Percentiles rank a stretch among this genome's conserved stretches.
phyloP scores from a whole-genome alignment of 2,888 invertebrate genomes.

The Andrena trimmerana region DNA sequence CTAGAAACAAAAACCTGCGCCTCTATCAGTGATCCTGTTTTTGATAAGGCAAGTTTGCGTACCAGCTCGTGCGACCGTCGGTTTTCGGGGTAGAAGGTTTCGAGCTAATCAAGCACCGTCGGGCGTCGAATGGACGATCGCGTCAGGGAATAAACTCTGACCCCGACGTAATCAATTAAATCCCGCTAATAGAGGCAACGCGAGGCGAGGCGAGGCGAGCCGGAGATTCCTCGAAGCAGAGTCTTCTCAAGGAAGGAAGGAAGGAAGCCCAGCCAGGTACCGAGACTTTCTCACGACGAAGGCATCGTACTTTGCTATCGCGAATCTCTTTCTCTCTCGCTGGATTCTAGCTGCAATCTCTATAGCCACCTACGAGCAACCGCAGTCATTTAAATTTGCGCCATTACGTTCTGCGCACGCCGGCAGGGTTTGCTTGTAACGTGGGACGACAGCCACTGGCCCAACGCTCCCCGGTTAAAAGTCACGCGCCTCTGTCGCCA shows the following conservation, averaged over 20 bases:
- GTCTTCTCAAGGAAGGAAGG: constrained; percentile 76
- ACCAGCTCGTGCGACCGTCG: background rate
- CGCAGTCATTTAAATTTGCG: constrained; percentile 78
- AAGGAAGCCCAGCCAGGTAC: constrained; percentile 65
- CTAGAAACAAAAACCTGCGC: background rate
- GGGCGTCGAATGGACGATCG: constrained; percentile 35
- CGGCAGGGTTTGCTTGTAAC: constrained; percentile 36
- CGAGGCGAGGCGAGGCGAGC: background rate
- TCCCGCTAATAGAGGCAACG: constrained; percentile 34
- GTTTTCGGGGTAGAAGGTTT: background rate
- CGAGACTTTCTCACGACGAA: constrained; percentile 77
- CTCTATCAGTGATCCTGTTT: background rate
- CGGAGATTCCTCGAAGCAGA: constrained; percentile 39
- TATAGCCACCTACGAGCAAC: constrained; percentile 74
- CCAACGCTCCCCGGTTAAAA: background rate
- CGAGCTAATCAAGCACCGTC: constrained; percentile 28
- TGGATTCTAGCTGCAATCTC: constrained; percentile 76
- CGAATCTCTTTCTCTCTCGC: constrained; percentile 68
- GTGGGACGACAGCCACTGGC: constrained; percentile 45
- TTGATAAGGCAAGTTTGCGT: background rate
- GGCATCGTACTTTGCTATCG: constrained; percentile 67
- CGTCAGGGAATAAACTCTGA: constrained; percentile 53
- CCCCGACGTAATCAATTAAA: constrained; percentile 57
- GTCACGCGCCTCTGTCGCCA: background rate
- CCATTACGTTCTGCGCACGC: constrained; percentile 71